Percentiles rank a stretch among this genome's conserved stretches.
Conservation (phyloP, 2,888 invertebrate genomes). For the Trissoscelio sp. region DNA sequence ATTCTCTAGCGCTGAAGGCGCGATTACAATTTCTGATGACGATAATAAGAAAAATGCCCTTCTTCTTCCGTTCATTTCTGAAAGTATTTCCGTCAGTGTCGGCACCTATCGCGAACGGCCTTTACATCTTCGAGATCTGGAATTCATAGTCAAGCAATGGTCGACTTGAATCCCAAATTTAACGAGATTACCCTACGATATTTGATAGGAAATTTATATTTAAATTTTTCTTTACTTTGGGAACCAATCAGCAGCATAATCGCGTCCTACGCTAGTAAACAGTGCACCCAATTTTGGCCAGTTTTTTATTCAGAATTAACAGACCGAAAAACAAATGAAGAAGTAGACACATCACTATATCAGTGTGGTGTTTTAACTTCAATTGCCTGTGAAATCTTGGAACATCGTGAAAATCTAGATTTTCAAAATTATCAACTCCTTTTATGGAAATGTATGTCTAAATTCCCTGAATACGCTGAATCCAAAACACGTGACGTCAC, state of each 20-base stretch:
- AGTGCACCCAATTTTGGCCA: conserved; percentile 88
- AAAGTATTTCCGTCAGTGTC: conserved; percentile 89
- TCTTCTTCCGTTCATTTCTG: conserved; percentile 85
- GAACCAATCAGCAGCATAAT: conserved; percentile 91
- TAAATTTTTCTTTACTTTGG: conserved; percentile 96
- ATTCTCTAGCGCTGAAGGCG: conserved; percentile 86
- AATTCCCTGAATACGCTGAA: conserved; percentile 91
- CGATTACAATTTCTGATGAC: conserved; percentile 81
- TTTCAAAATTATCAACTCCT: conserved; percentile 90
- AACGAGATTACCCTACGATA: conserved; percentile 89
- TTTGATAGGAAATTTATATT: conserved; percentile 91
- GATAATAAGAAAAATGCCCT: conserved; percentile 77
- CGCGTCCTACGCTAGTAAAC: conserved; percentile 87
- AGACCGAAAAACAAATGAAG: conserved; percentile 83
- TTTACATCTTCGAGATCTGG: conserved; percentile 89
- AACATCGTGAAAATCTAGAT: conserved; percentile 87
- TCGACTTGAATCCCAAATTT: conserved; percentile 85
- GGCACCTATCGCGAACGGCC: conserved; percentile 92
- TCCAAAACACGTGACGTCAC: conserved; percentile 92
- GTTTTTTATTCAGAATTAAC: conserved; percentile 87
- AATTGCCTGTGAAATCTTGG: conserved; percentile 75
- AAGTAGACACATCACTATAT: conserved; percentile 81
- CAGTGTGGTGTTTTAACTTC: conserved; percentile 74
- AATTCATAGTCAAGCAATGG: conserved; percentile 83
- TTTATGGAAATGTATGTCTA: conserved; percentile 91